These are phyloP conservation scores for Diachasma alloeum DNA, from an alignment of 1,140 invertebrate species.

Conservation along the genomic window DNA sequence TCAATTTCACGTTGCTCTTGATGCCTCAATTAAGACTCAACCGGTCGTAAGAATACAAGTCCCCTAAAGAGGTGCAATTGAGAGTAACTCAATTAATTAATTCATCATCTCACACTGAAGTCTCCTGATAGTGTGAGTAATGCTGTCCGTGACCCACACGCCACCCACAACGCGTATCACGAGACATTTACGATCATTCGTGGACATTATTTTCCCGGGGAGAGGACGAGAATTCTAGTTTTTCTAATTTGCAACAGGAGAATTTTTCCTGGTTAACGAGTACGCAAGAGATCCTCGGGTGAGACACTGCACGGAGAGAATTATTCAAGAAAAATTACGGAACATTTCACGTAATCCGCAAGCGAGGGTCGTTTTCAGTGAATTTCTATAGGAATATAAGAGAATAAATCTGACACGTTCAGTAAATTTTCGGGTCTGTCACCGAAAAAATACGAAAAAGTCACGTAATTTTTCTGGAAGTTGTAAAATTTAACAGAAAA, in stretches of 20 bases:
- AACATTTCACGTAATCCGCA: no score
- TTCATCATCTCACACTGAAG: slow-evolving; percentile 40
- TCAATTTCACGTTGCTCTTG: neutral
- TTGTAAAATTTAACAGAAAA: no score
- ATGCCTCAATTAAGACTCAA: neutral
- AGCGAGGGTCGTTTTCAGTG: no score
- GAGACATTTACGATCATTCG: neutral
- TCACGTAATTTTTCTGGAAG: no score
- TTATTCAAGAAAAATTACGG: no score
- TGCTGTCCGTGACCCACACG: neutral
- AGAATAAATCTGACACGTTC: no score
- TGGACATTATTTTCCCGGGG: neutral
- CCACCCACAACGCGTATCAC: neutral
- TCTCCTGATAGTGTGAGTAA: slow-evolving; percentile 22
- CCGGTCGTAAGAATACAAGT: slow-evolving; percentile 33
- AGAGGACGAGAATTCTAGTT: neutral
- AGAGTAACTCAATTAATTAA: slow-evolving; percentile 56
- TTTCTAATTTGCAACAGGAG: neutral
- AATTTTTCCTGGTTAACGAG: neutral
- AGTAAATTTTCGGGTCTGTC: no score
- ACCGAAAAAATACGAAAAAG: no score
- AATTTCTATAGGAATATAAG: no score
- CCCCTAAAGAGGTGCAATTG: slow-evolving; percentile 44
- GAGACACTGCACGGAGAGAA: no score
- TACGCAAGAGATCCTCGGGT: no score